Conservation (phyloP, 2,797 vertebrate genomes). For the Sebastes paucispinis region DNA sequence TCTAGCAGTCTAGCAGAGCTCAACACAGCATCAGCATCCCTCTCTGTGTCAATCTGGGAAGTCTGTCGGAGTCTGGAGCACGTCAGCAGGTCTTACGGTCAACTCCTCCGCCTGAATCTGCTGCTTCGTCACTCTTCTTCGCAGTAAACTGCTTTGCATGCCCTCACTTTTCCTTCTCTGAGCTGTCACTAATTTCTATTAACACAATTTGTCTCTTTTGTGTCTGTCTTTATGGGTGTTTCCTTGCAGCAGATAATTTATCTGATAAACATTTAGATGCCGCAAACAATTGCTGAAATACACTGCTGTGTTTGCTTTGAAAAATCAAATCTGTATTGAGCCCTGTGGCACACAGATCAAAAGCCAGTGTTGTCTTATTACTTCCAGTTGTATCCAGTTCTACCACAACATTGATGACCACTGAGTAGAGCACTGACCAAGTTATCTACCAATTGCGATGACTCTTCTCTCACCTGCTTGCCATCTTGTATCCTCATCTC, state of each 20-base stretch:
- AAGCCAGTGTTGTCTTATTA: background rate
- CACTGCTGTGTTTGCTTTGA: background rate
- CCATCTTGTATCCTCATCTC: background rate
- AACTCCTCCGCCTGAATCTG: slow-evolving; percentile 6
- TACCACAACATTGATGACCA: background rate
- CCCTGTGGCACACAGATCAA: background rate
- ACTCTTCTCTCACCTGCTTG: background rate
- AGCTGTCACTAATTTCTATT: background rate
- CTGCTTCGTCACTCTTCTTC: slow-evolving; percentile 15
- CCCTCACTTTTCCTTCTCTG: background rate
- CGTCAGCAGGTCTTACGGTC: slow-evolving; percentile 12
- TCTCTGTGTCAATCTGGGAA: slow-evolving; percentile 43
- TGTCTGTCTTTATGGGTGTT: background rate
- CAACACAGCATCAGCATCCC: slow-evolving; percentile 52
- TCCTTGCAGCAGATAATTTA: background rate
- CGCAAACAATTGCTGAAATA: background rate
- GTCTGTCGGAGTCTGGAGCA: slow-evolving; percentile 15
- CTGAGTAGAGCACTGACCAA: background rate
- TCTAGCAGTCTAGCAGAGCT: background rate
- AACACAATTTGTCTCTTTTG: background rate
- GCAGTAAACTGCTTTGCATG: background rate
- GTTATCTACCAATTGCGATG: background rate
- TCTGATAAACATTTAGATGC: background rate
- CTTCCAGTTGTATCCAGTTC: background rate
- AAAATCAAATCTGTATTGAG: background rate